Evolutionary conservation across 2,113 vertebrate genomes (phyloP).

Genomic region (Accipiter cooperii): DNA sequence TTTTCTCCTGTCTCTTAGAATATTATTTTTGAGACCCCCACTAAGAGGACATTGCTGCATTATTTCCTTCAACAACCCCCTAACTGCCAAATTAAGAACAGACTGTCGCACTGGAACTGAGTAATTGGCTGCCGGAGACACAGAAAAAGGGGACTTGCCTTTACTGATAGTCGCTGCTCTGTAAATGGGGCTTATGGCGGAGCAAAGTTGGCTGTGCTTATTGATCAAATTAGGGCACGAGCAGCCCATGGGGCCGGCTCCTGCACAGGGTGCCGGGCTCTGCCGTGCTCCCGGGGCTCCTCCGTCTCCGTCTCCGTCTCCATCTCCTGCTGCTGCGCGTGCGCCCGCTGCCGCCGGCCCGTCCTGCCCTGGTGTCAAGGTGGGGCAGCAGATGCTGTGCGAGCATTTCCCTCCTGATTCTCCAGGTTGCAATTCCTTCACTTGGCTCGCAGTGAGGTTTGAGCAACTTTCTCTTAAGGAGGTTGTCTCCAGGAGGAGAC

Average conservation of each 20-base stretch:
- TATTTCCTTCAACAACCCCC: background rate
- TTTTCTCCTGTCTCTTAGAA: background rate
- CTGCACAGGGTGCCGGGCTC: background rate
- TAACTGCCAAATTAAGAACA: background rate
- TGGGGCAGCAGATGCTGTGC: rapidly evolving
- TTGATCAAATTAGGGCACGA: rapidly evolving
- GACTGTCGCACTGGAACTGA: background rate
- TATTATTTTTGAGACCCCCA: background rate
- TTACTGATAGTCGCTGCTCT: background rate
- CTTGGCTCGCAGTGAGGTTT: background rate
- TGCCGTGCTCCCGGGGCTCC: background rate
- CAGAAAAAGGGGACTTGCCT: background rate
- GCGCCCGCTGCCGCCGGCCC: rapidly evolving
- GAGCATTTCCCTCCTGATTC: rapidly evolving
- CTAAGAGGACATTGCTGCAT: background rate
- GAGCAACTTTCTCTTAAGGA: rapidly evolving
- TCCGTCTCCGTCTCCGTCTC: background rate
- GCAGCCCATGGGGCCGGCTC: background rate
- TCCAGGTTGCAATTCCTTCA: rapidly evolving
- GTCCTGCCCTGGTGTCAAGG: rapidly evolving
- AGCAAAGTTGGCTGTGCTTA: rapidly evolving
- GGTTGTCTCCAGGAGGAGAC: background rate
- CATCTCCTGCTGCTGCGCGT: rapidly evolving
- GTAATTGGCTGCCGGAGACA: background rate
- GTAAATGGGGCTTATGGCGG: rapidly evolving